A percentile compares a stretch with the other conserved stretches of the same genome.
phyloP scores from a whole-genome alignment of 2,888 invertebrate species.

The Acrobasis consociella region DNA sequence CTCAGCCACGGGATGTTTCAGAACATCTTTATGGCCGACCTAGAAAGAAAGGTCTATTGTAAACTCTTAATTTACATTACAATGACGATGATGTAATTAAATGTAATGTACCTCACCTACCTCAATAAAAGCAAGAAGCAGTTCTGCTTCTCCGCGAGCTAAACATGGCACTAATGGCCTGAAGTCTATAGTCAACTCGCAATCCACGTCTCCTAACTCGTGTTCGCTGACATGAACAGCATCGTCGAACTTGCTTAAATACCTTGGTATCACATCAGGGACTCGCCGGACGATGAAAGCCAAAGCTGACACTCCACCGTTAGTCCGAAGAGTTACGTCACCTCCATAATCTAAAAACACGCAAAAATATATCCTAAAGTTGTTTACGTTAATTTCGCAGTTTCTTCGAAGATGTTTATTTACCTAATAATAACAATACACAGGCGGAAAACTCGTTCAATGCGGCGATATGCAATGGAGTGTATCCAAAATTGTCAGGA shows the following conservation, averaged over 20 bases:
- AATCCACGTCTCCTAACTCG: constrained; percentile 93
- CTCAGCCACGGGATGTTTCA: constrained; percentile 93
- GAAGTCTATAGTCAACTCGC: constrained; percentile 86
- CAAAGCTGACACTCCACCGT: constrained; percentile 90
- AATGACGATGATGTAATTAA: too few species aligned
- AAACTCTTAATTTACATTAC: neutral
- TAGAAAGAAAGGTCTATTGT: constrained; percentile 38
- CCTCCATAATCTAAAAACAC: constrained; percentile 86
- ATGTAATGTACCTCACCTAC: constrained; percentile 66
- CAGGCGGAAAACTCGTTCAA: constrained; percentile 91
- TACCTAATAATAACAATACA: constrained; percentile 86
- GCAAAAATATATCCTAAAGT: constrained; percentile 24
- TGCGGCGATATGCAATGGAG: constrained; percentile 91
- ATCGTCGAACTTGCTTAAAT: constrained; percentile 87
- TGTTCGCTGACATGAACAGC: constrained; percentile 91
- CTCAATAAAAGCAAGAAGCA: constrained; percentile 88
- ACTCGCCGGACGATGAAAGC: constrained; percentile 93
- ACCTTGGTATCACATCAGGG: constrained; percentile 90
- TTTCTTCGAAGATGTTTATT: constrained; percentile 30
- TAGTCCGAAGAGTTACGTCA: constrained; percentile 90
- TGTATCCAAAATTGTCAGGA: constrained; percentile 91
- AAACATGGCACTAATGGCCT: constrained; percentile 84
- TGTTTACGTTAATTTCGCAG: constrained; percentile 23
- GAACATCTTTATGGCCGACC: constrained; percentile 89
- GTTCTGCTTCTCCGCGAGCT: constrained; percentile 86